These are phyloP conservation scores for Eumeta japonica DNA, from an alignment of 1,140 invertebrate genomes.

Conservation along the genomic window DNA sequence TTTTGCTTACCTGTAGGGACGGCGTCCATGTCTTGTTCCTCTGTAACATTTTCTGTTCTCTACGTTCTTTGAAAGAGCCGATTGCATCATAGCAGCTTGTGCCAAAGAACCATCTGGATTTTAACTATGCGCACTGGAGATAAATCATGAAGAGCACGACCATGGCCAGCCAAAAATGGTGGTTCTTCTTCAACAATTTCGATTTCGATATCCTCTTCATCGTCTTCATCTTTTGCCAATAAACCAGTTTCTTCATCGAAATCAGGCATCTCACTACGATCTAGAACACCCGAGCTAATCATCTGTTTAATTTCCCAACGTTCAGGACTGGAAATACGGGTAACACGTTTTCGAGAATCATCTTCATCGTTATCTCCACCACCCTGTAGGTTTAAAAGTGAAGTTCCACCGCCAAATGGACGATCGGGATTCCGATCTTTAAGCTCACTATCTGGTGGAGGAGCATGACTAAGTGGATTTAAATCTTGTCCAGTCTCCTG, in stretches of 20 bases:
- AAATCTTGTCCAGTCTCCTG: constrained; percentile 93
- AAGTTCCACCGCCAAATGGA: constrained; percentile 63
- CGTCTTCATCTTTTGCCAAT: constrained; percentile 84
- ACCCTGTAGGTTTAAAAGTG: constrained; percentile 67
- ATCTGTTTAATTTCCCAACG: constrained; percentile 87
- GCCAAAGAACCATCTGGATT: constrained; percentile 95
- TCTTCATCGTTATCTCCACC: constrained; percentile 75
- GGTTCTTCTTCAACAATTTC: constrained; percentile 98
- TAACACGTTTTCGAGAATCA: constrained; percentile 76
- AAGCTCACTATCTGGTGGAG: constrained; percentile 63
- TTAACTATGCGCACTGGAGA: constrained; percentile 97
- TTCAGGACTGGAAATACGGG: constrained; percentile 94
- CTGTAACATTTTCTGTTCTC: constrained; percentile 91
- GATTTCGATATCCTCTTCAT: constrained; percentile 98
- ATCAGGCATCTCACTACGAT: constrained; percentile 86
- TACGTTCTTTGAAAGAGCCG: constrained; percentile 92
- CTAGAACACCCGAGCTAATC: constrained; percentile 81
- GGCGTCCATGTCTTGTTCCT: constrained; percentile 89
- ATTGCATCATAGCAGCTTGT: constrained; percentile 99
- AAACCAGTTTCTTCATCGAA: constrained; percentile 89
- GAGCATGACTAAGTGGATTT: constrained; percentile 76
- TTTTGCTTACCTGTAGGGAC: constrained; percentile 79
- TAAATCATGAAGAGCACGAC: constrained; percentile 84
- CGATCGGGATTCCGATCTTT: constrained; percentile 83
- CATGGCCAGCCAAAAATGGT: constrained; percentile 90